Percentiles rank a stretch among this genome's conserved stretches.
Conservation (phyloP, 2,888 invertebrate genomes). For the Lasius fuliginosus region DNA sequence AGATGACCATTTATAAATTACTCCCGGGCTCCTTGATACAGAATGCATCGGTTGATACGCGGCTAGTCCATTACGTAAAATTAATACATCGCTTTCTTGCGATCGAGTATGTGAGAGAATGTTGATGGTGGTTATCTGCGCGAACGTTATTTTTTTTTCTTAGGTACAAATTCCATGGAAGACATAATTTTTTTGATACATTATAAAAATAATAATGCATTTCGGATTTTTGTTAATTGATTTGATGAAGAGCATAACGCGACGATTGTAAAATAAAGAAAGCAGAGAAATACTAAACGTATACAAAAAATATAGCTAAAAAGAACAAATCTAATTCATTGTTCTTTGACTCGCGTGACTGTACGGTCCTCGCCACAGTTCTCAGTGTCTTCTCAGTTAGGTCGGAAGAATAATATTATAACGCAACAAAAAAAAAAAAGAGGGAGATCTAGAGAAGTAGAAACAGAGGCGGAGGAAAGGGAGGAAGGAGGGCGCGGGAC, state of each 20-base stretch:
- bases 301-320: neutral
- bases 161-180: neutral
- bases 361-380: constrained; percentile 65
- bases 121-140: neutral
- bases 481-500: constrained; percentile 76
- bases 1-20: constrained; percentile 83
- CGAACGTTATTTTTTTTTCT: neutral
- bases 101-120: constrained; percentile 25
- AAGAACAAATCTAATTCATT: constrained; percentile 5
- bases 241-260: neutral
- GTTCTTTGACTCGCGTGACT: constrained; percentile 30
- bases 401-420: constrained; percentile 79
- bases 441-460: constrained; percentile 56
- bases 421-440: constrained; percentile 64
- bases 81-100: constrained; percentile 46
- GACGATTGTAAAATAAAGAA: neutral
- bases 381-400: constrained; percentile 66
- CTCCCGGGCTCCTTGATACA: constrained; percentile 65
- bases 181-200: neutral
- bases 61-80: constrained; percentile 49
- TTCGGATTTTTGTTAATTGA: neutral
- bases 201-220: constrained; percentile 4
- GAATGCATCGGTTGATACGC: constrained; percentile 55
- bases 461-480: constrained; percentile 61
- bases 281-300: neutral